phyloP scores from a whole-genome alignment of 1,140 invertebrate species.

The Drosophila baimaii region DNA sequence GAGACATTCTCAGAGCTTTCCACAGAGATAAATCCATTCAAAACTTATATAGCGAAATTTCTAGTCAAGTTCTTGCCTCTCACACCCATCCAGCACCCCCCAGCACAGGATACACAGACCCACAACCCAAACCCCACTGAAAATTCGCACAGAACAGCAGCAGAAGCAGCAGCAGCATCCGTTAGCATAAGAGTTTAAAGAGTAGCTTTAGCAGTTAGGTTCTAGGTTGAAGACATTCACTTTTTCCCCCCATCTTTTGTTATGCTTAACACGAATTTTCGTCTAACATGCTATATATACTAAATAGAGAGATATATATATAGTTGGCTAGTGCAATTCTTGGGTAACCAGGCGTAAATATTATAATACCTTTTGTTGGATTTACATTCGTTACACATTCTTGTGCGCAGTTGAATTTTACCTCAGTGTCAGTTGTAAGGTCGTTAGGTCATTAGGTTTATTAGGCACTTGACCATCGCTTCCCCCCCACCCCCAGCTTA shows the following conservation, averaged over 20 bases:
- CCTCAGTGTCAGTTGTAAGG: conserved; percentile 69
- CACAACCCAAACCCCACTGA: conserved; percentile 35
- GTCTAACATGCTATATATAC: conserved; percentile 28
- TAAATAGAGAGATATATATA: neutral
- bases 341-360: conserved; percentile 46
- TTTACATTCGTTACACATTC: conserved; percentile 42
- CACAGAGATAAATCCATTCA: conserved; percentile 35
- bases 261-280: conserved; percentile 70
- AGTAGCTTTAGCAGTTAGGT: conserved; percentile 49
- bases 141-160: conserved; percentile 53
- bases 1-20: conserved; percentile 27
- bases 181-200: conserved; percentile 28
- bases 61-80: conserved; percentile 81
- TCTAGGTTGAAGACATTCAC: conserved; percentile 38
- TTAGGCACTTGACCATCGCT: conserved; percentile 17
- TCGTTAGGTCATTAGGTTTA: conserved; percentile 52
- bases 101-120: conserved; percentile 27
- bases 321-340: conserved; percentile 60
- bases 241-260: conserved; percentile 33
- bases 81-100: conserved; percentile 40
- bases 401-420: conserved; percentile 44
- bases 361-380: conserved; percentile 52
- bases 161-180: conserved; percentile 23
- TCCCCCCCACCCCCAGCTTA: conserved; percentile 9
- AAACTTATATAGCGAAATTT: conserved; percentile 75